A percentile compares a stretch with the other conserved stretches of the same genome.
These are phyloP conservation scores for Drosophila eohydei DNA, from an alignment of 2,888 invertebrate genomes.

Conservation along the genomic window DNA sequence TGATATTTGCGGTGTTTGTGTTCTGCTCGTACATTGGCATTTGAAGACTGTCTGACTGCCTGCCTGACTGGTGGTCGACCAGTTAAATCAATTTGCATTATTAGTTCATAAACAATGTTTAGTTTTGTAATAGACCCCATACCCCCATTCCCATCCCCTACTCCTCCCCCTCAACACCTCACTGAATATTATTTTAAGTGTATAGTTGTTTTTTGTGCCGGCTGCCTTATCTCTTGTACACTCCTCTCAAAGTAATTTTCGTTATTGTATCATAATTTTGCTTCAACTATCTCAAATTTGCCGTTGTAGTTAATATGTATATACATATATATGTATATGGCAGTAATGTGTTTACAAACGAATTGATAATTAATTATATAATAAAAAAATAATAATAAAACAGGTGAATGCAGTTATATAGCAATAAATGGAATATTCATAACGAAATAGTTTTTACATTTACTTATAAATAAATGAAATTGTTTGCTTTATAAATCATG, in stretches of 20 bases:
- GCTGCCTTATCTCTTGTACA: conserved; percentile 64
- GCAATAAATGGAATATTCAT: conserved; percentile 45
- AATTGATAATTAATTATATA: conserved; percentile 35
- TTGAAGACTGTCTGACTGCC: conserved; percentile 78
- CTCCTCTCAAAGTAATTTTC: conserved; percentile 27
- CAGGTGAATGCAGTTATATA: conserved; percentile 51
- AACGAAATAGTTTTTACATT: background rate
- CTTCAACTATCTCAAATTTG: conserved; percentile 31
- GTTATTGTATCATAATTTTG: conserved; percentile 60
- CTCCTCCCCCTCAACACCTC: conserved; percentile 3
- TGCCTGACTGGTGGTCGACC: conserved; percentile 15
- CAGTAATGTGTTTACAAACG: conserved; percentile 38
- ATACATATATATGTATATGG: background rate
- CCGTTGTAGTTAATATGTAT: conserved; percentile 42
- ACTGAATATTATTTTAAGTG: conserved; percentile 71
- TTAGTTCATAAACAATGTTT: conserved; percentile 61
- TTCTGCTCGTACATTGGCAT: conserved; percentile 94
- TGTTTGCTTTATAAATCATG: background rate
- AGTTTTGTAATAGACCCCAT: conserved; percentile 32
- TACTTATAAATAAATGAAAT: background rate
- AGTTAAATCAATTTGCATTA: conserved; percentile 61
- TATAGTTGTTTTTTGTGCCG: conserved; percentile 52
- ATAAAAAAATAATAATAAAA: conserved; percentile 7
- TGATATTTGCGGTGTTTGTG: conserved; percentile 91
- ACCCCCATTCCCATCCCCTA: background rate